Percentiles rank a stretch among this genome's conserved stretches.
These are phyloP conservation scores for Hirtodrosophila duncani DNA, from an alignment of 2,888 invertebrate species.

Conservation along the genomic window DNA sequence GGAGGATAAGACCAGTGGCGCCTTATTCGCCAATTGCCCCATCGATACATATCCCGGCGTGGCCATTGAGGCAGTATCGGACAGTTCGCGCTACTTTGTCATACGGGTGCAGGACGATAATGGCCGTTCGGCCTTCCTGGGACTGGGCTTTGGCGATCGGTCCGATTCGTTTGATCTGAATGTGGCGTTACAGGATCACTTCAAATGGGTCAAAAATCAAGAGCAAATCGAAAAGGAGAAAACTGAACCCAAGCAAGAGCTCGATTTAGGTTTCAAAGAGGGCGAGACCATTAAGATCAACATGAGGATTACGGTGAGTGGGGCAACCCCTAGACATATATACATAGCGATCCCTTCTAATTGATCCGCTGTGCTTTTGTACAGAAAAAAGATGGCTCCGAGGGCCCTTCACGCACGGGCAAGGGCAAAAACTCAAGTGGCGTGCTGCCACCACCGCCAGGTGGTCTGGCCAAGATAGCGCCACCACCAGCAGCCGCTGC, in stretches of 20 bases:
- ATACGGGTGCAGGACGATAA: constrained; percentile 95
- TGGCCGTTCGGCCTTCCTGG: constrained; percentile 95
- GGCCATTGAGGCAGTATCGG: constrained; percentile 96
- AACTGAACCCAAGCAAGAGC: constrained; percentile 85
- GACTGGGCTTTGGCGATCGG: constrained; percentile 97
- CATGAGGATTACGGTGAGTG: constrained; percentile 93
- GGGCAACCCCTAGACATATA: not conserved
- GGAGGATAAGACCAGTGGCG: constrained; percentile 95
- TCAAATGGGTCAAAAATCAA: constrained; percentile 93
- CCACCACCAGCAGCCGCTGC: constrained; percentile 85
- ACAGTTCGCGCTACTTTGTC: constrained; percentile 98
- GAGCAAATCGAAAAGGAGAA: constrained; percentile 90
- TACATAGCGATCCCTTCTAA: not conserved
- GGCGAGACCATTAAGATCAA: constrained; percentile 99
- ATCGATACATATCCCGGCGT: constrained; percentile 97
- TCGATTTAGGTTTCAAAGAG: constrained; percentile 98
- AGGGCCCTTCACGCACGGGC: constrained; percentile 82
- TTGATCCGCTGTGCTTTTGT: constrained; percentile 25
- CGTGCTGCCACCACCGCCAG: constrained; percentile 91
- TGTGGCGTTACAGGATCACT: constrained; percentile 98
- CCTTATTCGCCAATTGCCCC: constrained; percentile 97
- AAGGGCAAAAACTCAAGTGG: constrained; percentile 82
- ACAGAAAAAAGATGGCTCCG: constrained; percentile 93
- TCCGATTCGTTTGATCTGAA: constrained; percentile 99
- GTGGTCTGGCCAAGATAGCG: constrained; percentile 83